Evolutionary conservation across 2,797 vertebrate species (phyloP).

Genomic region (Eurystomus glaucurus): DNA sequence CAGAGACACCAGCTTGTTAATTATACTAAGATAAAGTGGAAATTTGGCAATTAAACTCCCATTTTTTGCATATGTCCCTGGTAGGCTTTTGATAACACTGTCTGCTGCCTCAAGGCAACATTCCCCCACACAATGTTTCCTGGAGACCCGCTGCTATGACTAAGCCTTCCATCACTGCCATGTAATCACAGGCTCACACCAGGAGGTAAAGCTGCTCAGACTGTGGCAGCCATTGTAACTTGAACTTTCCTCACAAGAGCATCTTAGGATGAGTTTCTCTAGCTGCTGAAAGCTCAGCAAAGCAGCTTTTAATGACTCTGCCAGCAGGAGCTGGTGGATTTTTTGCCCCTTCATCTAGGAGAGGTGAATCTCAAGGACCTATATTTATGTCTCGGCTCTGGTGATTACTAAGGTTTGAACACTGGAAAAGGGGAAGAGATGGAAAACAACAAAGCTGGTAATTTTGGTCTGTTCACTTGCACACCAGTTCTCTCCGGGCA

Average conservation of each 20-base stretch:
- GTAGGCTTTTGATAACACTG: conserved; percentile 30
- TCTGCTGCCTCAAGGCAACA: conserved; percentile 42
- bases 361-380: conserved; percentile 15
- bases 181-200: conserved; percentile 6
- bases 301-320: conserved; percentile 18
- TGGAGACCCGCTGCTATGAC: conserved; percentile 47
- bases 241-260: background rate
- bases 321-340: background rate
- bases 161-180: conserved; percentile 14
- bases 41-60: conserved; percentile 45
- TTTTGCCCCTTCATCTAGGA: background rate
- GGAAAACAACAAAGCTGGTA: background rate
- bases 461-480: background rate
- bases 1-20: conserved; percentile 45
- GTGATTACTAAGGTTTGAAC: background rate
- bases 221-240: conserved; percentile 35
- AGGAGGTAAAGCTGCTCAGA: conserved; percentile 47
- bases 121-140: conserved; percentile 42
- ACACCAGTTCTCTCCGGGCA: background rate
- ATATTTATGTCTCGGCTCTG: background rate
- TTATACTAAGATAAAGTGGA: conserved; percentile 57
- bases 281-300: background rate
- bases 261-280: conserved; percentile 7
- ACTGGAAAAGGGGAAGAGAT: background rate
- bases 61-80: conserved; percentile 11